These are phyloP conservation scores for Diachrysia chrysitis DNA, from an alignment of 2,888 invertebrate genomes.

Conservation along the genomic window DNA sequence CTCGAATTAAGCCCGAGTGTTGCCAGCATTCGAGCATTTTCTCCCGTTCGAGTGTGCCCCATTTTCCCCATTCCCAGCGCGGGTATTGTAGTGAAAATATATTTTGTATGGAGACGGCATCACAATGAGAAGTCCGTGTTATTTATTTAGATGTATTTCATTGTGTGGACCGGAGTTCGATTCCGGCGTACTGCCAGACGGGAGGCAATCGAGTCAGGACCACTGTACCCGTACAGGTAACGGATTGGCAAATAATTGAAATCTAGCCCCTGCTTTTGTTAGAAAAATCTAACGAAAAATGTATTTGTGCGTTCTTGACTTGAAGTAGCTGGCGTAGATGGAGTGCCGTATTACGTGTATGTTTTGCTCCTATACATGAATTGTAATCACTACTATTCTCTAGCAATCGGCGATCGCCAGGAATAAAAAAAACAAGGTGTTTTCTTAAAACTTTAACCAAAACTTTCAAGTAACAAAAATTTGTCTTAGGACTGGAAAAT, in stretches of 20 bases:
- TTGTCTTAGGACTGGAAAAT: no score
- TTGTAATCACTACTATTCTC: constrained; percentile 5
- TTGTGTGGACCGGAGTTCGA: constrained; percentile 77
- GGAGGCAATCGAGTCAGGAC: constrained; percentile 78
- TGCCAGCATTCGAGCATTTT: constrained; percentile 75
- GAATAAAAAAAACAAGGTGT: not conserved
- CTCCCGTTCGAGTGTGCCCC: constrained; percentile 76
- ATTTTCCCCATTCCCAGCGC: constrained; percentile 76
- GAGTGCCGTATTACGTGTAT: constrained; percentile 28
- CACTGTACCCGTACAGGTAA: constrained; percentile 70
- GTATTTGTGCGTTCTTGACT: constrained; percentile 53
- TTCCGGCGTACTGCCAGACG: constrained; percentile 74
- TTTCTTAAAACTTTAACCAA: not conserved
- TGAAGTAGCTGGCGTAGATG: constrained; percentile 45
- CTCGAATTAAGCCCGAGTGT: constrained; percentile 73
- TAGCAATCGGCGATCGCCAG: not conserved
- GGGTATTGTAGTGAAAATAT: constrained; percentile 81
- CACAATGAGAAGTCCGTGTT: constrained; percentile 83
- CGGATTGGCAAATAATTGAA: constrained; percentile 84
- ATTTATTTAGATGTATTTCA: constrained; percentile 86
- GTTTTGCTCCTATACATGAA: constrained; percentile 2
- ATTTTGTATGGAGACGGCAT: constrained; percentile 81
- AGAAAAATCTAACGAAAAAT: constrained; percentile 67
- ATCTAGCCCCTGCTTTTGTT: constrained; percentile 71
- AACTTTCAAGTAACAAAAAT: no score